Evolutionary conservation across 2,797 vertebrate genomes (phyloP).

Genomic region (Melanotaenia pygmaea): DNA sequence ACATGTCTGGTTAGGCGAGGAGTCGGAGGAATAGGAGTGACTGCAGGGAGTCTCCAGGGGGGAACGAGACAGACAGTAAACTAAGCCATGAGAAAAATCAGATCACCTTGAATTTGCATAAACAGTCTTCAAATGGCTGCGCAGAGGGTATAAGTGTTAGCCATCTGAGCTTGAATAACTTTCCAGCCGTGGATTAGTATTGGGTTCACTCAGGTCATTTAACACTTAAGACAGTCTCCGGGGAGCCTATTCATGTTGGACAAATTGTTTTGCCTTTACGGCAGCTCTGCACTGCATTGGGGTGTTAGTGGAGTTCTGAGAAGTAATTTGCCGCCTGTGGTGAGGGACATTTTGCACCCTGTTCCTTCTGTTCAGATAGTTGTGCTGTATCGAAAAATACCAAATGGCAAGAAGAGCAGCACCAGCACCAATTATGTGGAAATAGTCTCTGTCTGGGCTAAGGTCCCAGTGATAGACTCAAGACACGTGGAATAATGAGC

Average conservation of each 20-base stretch:
- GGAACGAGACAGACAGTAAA: constrained; percentile 67
- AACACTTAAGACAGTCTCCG: constrained; percentile 82
- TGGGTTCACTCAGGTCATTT: constrained; percentile 82
- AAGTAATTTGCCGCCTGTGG: constrained; percentile 81
- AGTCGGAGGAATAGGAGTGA: constrained; percentile 57
- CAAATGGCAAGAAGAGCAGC: constrained; percentile 65
- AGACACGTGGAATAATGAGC: constrained; percentile 64
- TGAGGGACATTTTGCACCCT: constrained; percentile 73
- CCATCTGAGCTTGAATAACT: constrained; percentile 76
- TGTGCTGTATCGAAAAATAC: constrained; percentile 61
- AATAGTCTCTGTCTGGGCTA: constrained; percentile 56
- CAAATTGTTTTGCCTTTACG: constrained; percentile 83
- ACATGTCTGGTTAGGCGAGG: constrained; percentile 20
- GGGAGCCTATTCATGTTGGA: constrained; percentile 80
- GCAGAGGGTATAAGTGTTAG: constrained; percentile 74
- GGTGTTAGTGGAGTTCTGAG: constrained; percentile 73
- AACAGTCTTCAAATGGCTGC: constrained; percentile 80
- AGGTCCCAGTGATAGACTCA: constrained; percentile 49
- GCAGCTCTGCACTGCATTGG: constrained; percentile 66
- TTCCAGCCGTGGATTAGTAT: constrained; percentile 79
- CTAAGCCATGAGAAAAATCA: constrained; percentile 80
- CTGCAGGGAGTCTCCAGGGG: constrained; percentile 67
- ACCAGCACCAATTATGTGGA: constrained; percentile 75
- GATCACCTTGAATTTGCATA: constrained; percentile 87
- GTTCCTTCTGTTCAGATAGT: constrained; percentile 59